These are phyloP conservation scores for Podarcis cretensis DNA, from an alignment of 2,113 vertebrate genomes.

Conservation along the genomic window DNA sequence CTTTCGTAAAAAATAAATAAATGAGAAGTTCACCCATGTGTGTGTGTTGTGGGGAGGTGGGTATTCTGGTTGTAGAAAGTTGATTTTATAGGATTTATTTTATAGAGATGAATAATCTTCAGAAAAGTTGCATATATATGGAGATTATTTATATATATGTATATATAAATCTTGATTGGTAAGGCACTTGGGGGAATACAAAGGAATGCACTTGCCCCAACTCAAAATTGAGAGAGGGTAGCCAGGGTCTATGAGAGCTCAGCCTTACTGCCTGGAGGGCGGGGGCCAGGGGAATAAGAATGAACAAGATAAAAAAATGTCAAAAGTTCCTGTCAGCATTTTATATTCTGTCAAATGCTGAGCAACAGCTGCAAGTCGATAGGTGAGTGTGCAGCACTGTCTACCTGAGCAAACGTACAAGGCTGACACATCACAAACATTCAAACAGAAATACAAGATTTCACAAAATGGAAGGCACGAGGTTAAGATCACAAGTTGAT, in stretches of 20 bases:
- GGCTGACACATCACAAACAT: background rate
- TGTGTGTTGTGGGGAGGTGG: background rate
- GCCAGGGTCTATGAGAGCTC: too few species aligned
- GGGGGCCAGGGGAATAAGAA: background rate
- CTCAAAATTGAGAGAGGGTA: too few species aligned
- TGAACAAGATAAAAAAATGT: background rate
- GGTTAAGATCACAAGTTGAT: conserved; percentile 22
- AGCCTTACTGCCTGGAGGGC: too few species aligned
- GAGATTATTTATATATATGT: too few species aligned
- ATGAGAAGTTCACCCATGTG: background rate
- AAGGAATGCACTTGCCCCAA: too few species aligned
- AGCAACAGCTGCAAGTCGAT: background rate
- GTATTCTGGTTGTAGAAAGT: background rate
- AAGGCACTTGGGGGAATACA: too few species aligned
- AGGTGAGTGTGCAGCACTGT: background rate
- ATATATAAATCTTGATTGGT: too few species aligned
- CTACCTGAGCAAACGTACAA: background rate
- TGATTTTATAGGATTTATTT: background rate
- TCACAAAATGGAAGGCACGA: background rate
- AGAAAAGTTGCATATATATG: too few species aligned
- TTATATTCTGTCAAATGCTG: background rate
- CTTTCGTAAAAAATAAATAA: too few species aligned
- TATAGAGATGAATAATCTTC: too few species aligned
- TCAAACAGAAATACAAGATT: background rate
- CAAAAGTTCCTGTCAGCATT: background rate